Evolutionary conservation across 2,797 vertebrate species (phyloP), one percentile per base, ranked within the genome.

Genomic region (Peromyscus aztecus): DNA sequence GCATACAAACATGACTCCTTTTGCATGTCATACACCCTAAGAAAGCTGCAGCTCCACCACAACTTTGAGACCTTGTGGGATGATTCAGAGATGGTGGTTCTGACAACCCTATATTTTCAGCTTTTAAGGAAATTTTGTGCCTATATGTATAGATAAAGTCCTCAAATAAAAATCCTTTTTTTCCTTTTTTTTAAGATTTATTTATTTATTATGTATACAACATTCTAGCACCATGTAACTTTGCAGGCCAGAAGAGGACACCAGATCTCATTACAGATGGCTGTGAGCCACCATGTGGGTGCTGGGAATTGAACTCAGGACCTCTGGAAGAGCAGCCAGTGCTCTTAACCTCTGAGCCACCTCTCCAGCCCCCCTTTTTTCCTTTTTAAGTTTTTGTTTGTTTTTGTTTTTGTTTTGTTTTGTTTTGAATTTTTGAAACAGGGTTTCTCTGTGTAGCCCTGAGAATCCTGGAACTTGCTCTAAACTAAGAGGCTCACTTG

Each of bases 21-120:
- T 85, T 31, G 83, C 77, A 49, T 8, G 40, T 82, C n/a, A 34
- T 19, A 0, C 0, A 11, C 16, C 1, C 52, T 69, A 27, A 63
- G 75, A 78, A 77, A 93, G 52, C 23, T 69, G 63, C 14, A 23
- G 29, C 57, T 46, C 5, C 2, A 3, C 40, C 0, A 0, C 71
- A 52, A 5, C 24, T 37, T 61, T 89, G 69, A 87, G 83, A 71
- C 24, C 69, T 13, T 1, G 1, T 24, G 31, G 37, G 6, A 6
- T 77, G 69, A 93, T 49, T 63, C 76, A 57, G 95, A 91, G 43
- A 55, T 89, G 67, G 27, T 73, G 37, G 67, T 97, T 89, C 85
- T 85, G 29, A 90, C 55, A 78, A 85, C 34, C 85, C 49, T 91
- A 80, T 77, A 81, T 75, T 67, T 73, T 82, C 63, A 86, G 87